Evolutionary conservation across 2,888 invertebrate species (phyloP).

Genomic region (Apotomis turbidana): DNA sequence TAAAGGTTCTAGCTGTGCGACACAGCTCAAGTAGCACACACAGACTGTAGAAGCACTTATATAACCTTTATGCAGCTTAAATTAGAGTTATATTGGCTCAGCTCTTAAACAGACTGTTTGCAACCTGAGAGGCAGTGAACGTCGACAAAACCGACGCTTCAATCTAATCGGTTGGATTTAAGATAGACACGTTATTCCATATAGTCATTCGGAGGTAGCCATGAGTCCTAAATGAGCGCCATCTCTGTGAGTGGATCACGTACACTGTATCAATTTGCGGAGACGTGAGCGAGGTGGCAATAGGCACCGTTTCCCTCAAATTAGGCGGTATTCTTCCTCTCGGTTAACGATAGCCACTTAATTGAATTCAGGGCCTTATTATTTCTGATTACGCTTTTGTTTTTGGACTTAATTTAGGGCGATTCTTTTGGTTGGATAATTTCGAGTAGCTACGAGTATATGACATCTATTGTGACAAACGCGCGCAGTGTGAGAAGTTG

Average conservation of each 20-base stretch:
- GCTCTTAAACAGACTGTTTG: too few relatives aligned
- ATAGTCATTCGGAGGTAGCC: conserved; percentile 46
- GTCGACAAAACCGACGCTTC: background rate
- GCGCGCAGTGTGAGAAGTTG: too few relatives aligned
- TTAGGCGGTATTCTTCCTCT: conserved; percentile 60
- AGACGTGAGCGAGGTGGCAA: conserved; percentile 66
- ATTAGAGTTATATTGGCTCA: too few relatives aligned
- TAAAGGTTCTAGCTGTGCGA: too few relatives aligned
- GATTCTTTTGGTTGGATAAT: conserved; percentile 8
- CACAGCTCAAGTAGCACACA: too few relatives aligned
- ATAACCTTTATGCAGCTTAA: too few relatives aligned
- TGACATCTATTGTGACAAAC: too few relatives aligned
- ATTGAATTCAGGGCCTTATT: conserved; percentile 44
- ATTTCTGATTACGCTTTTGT: conserved; percentile 39
- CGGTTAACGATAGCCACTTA: conserved; percentile 60
- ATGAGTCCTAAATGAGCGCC: conserved; percentile 64
- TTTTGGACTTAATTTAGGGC: conserved; percentile 25
- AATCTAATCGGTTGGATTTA: background rate
- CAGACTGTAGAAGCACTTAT: too few relatives aligned
- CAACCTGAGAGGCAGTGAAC: background rate
- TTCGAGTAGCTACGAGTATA: background rate
- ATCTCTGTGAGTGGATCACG: conserved; percentile 69
- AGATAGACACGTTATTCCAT: conserved; percentile 37
- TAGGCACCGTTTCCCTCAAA: conserved; percentile 48
- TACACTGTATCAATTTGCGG: conserved; percentile 70